Conservation (phyloP, 2,797 vertebrate genomes). For the Sebastes hubbsi region DNA sequence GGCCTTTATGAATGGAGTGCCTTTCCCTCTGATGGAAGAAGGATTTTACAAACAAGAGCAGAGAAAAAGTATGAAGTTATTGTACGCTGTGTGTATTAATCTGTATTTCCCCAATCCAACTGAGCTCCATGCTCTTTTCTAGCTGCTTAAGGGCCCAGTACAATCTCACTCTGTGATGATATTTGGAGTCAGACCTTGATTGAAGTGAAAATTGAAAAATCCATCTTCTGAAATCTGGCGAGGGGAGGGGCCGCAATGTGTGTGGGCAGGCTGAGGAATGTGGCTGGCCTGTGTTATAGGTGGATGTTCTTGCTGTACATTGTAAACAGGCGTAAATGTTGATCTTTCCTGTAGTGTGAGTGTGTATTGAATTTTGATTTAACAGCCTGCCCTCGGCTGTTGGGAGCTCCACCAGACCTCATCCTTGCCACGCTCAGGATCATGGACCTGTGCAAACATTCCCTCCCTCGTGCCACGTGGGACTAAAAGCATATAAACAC, state of each 20-base stretch:
- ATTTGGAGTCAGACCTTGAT: neutral
- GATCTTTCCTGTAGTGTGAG: conserved; percentile 57
- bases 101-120: neutral
- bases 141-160: neutral
- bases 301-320: conserved; percentile 68
- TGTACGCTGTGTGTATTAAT: neutral
- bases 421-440: conserved; percentile 48
- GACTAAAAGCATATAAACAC: conserved; percentile 42
- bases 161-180: neutral
- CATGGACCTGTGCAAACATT: conserved; percentile 53
- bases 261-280: conserved; percentile 75
- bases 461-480: conserved; percentile 30
- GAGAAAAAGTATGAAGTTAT: neutral
- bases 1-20: conserved; percentile 72
- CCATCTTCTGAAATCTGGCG: neutral
- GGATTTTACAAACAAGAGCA: neutral
- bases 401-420: conserved; percentile 27
- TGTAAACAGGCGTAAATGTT: conserved; percentile 77
- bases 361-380: conserved; percentile 75
- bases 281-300: conserved; percentile 49
- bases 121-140: neutral
- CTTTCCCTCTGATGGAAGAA: conserved; percentile 26
- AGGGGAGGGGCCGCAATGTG: conserved; percentile 42
- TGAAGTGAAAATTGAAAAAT: neutral
- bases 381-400: conserved; percentile 43